These are phyloP conservation scores for Scaptomyza cyrtandrae DNA, from an alignment of 2,888 invertebrate genomes.

Conservation along the genomic window DNA sequence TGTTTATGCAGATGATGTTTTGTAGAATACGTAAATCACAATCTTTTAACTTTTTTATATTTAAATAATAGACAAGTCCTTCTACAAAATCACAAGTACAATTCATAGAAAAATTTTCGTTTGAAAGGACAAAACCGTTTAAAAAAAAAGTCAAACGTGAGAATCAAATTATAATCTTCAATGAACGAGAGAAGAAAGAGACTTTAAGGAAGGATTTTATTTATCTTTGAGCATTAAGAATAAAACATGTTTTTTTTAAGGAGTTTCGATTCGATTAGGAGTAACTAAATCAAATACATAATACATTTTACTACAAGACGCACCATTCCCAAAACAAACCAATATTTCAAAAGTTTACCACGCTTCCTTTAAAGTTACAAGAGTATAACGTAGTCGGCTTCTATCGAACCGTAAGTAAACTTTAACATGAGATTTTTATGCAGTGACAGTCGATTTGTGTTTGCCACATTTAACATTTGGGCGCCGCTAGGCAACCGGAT, in stretches of 20 bases:
- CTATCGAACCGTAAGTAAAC: not conserved
- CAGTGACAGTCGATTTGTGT: constrained; percentile 20
- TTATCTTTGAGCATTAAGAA: no score
- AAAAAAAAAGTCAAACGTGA: not conserved
- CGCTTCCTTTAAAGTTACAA: not conserved
- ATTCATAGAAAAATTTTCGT: not conserved
- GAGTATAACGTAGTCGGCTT: not conserved
- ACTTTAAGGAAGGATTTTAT: not conserved
- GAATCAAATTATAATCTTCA: not conserved
- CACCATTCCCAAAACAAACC: no score
- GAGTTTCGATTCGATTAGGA: no score
- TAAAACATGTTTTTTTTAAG: not conserved
- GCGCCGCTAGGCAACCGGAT: constrained; percentile 56
- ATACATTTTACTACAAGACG: no score
- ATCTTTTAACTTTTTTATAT: not conserved
- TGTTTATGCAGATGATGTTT: not conserved
- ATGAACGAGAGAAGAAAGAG: not conserved
- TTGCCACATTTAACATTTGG: constrained; percentile 21
- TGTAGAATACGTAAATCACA: no score
- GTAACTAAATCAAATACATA: no score
- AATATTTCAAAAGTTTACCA: no score
- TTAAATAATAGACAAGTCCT: not conserved
- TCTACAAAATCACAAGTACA: not conserved
- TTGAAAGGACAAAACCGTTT: not conserved
- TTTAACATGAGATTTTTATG: constrained; percentile 35